phyloP scores from a whole-genome alignment of 1,140 invertebrate genomes.

The Cotesia chilonis region DNA sequence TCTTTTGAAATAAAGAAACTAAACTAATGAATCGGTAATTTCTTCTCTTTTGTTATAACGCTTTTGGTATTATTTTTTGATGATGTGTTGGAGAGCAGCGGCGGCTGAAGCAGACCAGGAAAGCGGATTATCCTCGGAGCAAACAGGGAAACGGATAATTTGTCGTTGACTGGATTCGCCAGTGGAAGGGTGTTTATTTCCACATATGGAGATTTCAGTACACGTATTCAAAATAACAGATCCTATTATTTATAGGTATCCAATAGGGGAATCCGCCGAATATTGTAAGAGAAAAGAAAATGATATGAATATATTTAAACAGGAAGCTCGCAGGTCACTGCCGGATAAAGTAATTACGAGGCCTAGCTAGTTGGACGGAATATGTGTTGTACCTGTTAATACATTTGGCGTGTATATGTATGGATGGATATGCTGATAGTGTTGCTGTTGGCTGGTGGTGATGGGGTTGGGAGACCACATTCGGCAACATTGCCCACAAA shows the following conservation, averaged over 20 bases:
- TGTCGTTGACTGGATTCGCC: constrained; percentile 14
- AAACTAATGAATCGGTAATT: too few species aligned
- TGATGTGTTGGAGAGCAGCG: neutral
- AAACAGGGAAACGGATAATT: constrained; percentile 36
- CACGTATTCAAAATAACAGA: constrained; percentile 8
- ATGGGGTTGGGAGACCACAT: neutral
- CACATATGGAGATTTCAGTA: constrained; percentile 32
- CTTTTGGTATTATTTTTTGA: neutral
- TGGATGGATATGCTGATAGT: neutral
- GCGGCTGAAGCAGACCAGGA: too few species aligned
- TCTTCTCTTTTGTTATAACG: neutral
- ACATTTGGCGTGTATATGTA: neutral
- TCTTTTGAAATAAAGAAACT: too few species aligned
- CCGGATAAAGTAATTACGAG: constrained; percentile 9
- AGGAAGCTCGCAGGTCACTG: constrained; percentile 4
- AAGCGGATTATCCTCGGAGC: constrained; percentile 41
- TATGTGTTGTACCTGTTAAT: neutral
- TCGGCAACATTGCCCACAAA: constrained; percentile 18
- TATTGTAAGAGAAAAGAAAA: neutral
- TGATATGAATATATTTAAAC: neutral
- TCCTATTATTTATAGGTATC: constrained; percentile 20
- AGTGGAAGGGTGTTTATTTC: constrained; percentile 27
- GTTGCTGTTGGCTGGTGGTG: too few species aligned
- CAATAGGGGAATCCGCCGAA: neutral
- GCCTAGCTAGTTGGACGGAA: neutral